Base-by-base conservation (phyloP, 1,140 invertebrate genomes). In the Hyposmocoma kahamanoa region DNA sequence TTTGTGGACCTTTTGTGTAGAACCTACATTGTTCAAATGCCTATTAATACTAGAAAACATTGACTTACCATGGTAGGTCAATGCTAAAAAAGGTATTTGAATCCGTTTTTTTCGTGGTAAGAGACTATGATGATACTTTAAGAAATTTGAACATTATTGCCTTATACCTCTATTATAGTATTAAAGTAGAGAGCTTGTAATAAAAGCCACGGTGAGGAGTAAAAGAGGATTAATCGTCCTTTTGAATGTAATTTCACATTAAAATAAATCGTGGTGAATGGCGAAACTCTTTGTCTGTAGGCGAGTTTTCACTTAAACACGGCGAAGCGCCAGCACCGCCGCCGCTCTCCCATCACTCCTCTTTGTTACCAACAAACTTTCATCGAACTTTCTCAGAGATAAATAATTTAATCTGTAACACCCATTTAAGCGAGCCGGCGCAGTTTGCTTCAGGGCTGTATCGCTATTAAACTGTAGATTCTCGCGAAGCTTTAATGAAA, bases 351-450 rank as follows among this genome's bases (percentile, higher is more conserved):
- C 34, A 56, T 55, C 30, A 52, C 39, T n/a, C 44, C 52, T 62
- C 71, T 72, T 72, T 69, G 67, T 78, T 66, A 53, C 51, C 56
- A 61, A 53, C 42, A 62, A 68, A 70, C 42, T 72, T 70, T 61
- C 56, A 54, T 60, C 43, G 43, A 78, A 71, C 67, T 76, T 72
- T 74, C 56, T 47, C 39, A 46, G 63, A 70, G 64, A 78, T 76
- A 78, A 71, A 78, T 78, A 74, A 70, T 74, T 76, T 74, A 74
- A 79, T 76, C 67, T 74, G 71, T 72, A 74, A 76, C 75, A 63
- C 46, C 65, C 60, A 68, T 79, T 76, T 73, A 72, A 71, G 61
- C 63, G 68, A 69, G 61, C 58, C 46, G 62, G 55, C 57, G 59
- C 59, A 59, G 58, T 54, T 36, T 62, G 42, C 60, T 62, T 54